These are phyloP conservation scores for Teleopsis dalmanni DNA, from an alignment of 1,140 invertebrate species.

Conservation along the genomic window DNA sequence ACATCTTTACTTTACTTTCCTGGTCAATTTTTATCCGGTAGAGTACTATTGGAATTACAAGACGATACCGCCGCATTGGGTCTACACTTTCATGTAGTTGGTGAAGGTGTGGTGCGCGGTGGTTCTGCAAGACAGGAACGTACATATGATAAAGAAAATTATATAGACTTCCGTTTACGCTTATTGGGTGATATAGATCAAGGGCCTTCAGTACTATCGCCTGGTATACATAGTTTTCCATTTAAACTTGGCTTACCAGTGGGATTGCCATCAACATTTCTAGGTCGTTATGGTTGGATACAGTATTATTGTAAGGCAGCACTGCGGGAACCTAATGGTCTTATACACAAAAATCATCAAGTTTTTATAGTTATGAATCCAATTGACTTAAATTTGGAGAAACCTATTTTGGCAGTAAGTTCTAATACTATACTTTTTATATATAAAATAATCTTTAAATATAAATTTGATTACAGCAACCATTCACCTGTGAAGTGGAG, in stretches of 20 bases:
- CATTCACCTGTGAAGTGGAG: constrained; percentile 83
- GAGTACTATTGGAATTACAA: constrained; percentile 84
- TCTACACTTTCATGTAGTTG: constrained; percentile 89
- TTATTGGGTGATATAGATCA: constrained; percentile 79
- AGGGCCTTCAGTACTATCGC: constrained; percentile 75
- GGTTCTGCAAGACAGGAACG: constrained; percentile 71
- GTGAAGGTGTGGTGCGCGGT: constrained; percentile 81
- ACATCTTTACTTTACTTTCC: constrained; percentile 88
- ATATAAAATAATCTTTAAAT: not conserved
- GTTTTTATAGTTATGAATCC: constrained; percentile 96
- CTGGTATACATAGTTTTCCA: constrained; percentile 91
- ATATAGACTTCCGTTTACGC: constrained; percentile 91
- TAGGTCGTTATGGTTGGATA: constrained; percentile 92
- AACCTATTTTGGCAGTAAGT: constrained; percentile 75
- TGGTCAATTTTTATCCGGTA: constrained; percentile 81
- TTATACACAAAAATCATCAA: constrained; percentile 92
- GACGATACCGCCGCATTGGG: constrained; percentile 85
- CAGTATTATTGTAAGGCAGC: constrained; percentile 92
- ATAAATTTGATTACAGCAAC: constrained; percentile 59
- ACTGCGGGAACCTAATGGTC: constrained; percentile 76
- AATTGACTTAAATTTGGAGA: constrained; percentile 87
- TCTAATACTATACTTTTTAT: not conserved
- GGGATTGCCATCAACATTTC: constrained; percentile 85
- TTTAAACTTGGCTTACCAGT: constrained; percentile 86
- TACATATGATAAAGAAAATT: constrained; percentile 85